Conservation (phyloP, 2,113 vertebrate species). For the Malaclemys terrapin region DNA sequence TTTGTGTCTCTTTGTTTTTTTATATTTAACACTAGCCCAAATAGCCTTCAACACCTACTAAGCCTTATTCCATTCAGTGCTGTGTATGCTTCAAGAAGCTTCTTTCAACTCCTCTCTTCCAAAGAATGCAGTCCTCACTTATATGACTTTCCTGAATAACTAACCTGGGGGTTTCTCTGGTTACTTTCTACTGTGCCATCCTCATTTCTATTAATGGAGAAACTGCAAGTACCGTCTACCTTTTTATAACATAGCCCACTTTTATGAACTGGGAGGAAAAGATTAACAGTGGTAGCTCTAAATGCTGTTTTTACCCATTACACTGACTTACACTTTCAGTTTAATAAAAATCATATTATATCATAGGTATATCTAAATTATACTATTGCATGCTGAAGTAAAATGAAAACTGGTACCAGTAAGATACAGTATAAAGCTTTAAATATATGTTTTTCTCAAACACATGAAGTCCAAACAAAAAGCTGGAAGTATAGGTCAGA, state of each 20-base stretch:
- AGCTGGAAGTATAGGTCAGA: background rate
- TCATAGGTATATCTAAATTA: background rate
- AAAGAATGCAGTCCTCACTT: background rate
- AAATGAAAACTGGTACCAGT: background rate
- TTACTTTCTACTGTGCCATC: background rate
- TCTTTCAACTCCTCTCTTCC: slow-evolving; percentile 5
- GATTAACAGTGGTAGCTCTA: background rate
- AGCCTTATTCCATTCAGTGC: background rate
- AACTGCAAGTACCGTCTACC: background rate
- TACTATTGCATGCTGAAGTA: background rate
- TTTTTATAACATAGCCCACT: background rate
- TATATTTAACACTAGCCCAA: background rate
- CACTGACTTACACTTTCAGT: background rate
- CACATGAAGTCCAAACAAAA: background rate
- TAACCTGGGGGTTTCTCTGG: background rate
- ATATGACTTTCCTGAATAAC: background rate
- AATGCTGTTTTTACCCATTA: background rate
- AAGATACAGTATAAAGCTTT: background rate
- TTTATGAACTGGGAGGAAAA: background rate
- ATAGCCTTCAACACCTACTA: background rate
- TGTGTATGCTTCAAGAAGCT: background rate
- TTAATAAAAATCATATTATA: background rate
- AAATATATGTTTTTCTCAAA: background rate
- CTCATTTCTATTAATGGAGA: background rate
- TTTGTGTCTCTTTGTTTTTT: background rate